Percentiles rank a stretch among this genome's conserved stretches.
phyloP scores from a whole-genome alignment of 2,113 vertebrate species.

The Centropus unirufus region DNA sequence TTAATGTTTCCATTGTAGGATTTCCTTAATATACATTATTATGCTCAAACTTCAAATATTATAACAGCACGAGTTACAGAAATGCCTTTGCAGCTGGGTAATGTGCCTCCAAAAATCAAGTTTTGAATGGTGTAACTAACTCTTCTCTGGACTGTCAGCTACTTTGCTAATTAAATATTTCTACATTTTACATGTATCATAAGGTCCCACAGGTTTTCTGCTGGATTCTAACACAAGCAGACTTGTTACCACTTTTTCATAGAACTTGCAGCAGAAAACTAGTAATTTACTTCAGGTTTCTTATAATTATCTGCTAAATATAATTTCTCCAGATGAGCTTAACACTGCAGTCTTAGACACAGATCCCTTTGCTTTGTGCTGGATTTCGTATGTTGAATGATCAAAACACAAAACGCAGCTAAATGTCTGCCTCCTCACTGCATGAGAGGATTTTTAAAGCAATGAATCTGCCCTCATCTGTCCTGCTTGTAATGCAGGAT shows the following conservation, averaged over 20 bases:
- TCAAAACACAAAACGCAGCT: neutral
- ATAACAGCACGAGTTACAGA: neutral
- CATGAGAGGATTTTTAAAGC: neutral
- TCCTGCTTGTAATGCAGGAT: neutral
- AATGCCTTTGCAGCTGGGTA: neutral
- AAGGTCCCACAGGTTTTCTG: neutral
- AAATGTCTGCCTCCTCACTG: neutral
- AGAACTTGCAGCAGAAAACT: neutral
- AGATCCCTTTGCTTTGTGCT: neutral
- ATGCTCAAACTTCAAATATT: neutral
- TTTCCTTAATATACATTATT: neutral
- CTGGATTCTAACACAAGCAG: neutral
- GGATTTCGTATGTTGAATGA: neutral
- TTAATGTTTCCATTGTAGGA: constrained; percentile 7
- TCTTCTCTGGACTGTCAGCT: neutral
- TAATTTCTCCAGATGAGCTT: neutral
- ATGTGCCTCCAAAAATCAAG: neutral
- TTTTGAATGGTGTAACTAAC: neutral
- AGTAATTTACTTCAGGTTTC: neutral
- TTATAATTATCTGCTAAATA: neutral
- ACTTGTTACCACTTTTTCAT: neutral
- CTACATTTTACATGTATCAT: neutral
- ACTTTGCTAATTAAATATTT: neutral
- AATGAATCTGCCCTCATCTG: neutral
- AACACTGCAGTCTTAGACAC: neutral